Evolutionary conservation across 1,140 invertebrate species (phyloP).

Genomic region (Pseudomyrmex flavicornis): DNA sequence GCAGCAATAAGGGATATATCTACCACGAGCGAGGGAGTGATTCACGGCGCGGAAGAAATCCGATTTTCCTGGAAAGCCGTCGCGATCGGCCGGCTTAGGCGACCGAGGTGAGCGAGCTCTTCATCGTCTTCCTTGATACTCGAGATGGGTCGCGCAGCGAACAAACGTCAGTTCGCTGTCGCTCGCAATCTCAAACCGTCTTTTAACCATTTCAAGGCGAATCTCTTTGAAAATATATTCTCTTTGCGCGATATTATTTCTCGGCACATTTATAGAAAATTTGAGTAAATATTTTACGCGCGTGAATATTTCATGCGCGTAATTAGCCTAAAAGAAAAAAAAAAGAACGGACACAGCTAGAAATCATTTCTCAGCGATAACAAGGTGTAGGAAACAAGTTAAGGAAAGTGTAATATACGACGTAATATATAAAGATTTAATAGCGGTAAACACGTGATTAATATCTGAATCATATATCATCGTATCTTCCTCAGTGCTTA

Average conservation of each 20-base stretch:
- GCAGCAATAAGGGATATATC: neutral
- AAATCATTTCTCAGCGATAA: constrained; percentile 19
- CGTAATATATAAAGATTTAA: constrained; percentile 45
- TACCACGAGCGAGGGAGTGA: constrained; percentile 38
- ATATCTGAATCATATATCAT: neutral
- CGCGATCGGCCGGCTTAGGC: neutral
- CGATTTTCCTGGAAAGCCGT: constrained; percentile 59
- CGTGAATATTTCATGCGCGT: neutral
- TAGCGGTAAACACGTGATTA: neutral
- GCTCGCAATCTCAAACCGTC: neutral
- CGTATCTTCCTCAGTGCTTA: neutral
- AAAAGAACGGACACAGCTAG: neutral
- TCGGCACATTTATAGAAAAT: neutral
- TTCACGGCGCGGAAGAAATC: constrained; percentile 56
- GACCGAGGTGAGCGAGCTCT: neutral
- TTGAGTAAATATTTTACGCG: neutral
- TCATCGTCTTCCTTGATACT: neutral
- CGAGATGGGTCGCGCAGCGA: neutral
- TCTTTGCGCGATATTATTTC: neutral
- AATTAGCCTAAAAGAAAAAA: neutral
- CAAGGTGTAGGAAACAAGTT: constrained; percentile 23
- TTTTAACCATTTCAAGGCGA: neutral
- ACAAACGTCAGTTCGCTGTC: neutral
- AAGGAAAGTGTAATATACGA: constrained; percentile 18
- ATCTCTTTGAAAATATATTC: neutral